A percentile compares a stretch with the other conserved stretches of the same genome.
Conservation (phyloP, 2,888 invertebrate species). For the Helleia helle region DNA sequence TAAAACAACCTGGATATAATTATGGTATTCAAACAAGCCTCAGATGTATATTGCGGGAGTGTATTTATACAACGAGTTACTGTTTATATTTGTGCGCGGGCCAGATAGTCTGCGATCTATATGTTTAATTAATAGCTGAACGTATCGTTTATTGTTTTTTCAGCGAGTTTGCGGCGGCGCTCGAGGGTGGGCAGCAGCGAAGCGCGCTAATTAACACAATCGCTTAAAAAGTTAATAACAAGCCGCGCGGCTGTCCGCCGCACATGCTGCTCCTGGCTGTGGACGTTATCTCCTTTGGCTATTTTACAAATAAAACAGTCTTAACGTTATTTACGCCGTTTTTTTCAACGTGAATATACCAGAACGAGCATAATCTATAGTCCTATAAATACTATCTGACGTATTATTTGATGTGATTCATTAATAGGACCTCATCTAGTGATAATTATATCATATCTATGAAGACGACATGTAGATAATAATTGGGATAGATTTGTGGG, state of each 20-base stretch:
- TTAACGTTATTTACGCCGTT: conserved; percentile 6
- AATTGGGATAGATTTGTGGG: conserved; percentile 28
- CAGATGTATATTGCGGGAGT: not conserved
- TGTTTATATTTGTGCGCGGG: conserved; percentile 7
- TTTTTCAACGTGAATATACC: not conserved
- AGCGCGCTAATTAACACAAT: conserved; percentile 66
- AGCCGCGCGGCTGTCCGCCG: conserved; percentile 48
- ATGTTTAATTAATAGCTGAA: conserved; percentile 50
- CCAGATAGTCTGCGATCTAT: conserved; percentile 15
- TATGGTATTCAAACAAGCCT: too few relatives aligned
- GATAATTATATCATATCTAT: too few relatives aligned
- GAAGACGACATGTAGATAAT: conserved; percentile 24
- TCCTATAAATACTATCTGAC: too few relatives aligned
- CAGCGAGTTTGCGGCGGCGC: too few relatives aligned
- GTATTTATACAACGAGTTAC: conserved; percentile 1
- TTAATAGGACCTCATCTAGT: too few relatives aligned
- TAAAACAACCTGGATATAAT: not conserved
- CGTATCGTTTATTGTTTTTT: conserved; percentile 52
- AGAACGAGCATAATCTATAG: too few relatives aligned
- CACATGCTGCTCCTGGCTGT: conserved; percentile 39
- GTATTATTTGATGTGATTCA: too few relatives aligned
- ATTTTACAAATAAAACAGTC: conserved; percentile 19
- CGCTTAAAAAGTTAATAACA: conserved; percentile 68
- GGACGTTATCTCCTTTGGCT: conserved; percentile 18
- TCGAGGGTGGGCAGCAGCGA: conserved; percentile 43